Conservation (phyloP, 2,888 invertebrate species). For the Megalurothrips usitatus region DNA sequence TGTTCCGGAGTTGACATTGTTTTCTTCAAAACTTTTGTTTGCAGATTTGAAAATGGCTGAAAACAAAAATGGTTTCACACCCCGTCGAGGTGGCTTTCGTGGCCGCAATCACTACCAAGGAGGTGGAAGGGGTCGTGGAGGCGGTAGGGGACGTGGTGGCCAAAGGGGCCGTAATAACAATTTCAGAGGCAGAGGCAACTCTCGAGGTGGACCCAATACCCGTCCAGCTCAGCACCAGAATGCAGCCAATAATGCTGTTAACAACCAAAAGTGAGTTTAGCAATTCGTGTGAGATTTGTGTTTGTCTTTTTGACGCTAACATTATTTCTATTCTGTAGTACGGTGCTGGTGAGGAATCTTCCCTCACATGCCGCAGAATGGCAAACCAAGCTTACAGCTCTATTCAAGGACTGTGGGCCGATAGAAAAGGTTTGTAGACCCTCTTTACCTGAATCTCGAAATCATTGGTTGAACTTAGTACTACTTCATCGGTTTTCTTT, state of each 20-base stretch:
- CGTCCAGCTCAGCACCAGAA: not conserved
- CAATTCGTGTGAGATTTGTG: not conserved
- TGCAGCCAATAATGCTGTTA: not conserved
- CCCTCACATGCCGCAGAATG: slow-evolving; percentile 14
- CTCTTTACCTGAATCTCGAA: not conserved
- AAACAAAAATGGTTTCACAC: not conserved
- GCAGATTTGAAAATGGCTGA: not conserved
- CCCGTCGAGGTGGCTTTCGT: not conserved
- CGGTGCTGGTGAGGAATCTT: slow-evolving; percentile 15
- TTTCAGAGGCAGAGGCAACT: not conserved
- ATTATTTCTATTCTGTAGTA: not conserved
- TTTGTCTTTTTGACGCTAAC: not conserved
- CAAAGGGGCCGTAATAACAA: slow-evolving; percentile 1
- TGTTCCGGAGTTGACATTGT: not conserved
- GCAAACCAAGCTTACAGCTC: not conserved
- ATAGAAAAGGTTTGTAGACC: not conserved
- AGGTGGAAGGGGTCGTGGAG: not conserved
- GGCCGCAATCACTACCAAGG: not conserved
- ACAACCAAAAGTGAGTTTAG: not conserved
- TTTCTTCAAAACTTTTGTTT: not conserved
- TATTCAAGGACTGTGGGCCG: slow-evolving; percentile 9
- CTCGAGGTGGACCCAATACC: not conserved
- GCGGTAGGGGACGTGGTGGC: not conserved
- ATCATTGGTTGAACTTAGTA: not conserved
- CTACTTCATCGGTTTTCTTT: not conserved